Base-by-base conservation (phyloP, 64 coral and sea anemone species). In the Dendrophyllia cribrosa region DNA sequence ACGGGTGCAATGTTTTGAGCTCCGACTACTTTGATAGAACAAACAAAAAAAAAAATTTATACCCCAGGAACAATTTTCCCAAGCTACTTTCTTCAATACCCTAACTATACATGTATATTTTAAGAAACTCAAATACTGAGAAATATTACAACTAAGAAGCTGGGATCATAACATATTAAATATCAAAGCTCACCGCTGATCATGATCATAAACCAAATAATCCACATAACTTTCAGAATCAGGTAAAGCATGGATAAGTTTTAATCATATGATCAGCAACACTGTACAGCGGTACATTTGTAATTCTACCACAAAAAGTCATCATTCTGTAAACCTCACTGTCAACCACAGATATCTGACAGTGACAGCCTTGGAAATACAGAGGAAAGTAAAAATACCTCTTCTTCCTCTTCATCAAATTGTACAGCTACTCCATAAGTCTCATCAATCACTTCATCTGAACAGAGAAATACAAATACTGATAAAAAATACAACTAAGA, bases 381-480 rank as follows among this genome's bases (percentile, higher is more conserved):
- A 10, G 15, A 26, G 43, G 21, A 21, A 25, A 10, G 13, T 5
- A 4, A 48, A 53, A 45, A 70, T 91, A 94, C 95, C 88, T 96
- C 97, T 73, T 99, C 97, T 46, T 99, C 97, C 63, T 99, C 97
- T 51, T 99, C 97, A 80, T 99, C 97, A 99, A 99, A 99, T 61
- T 99, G 97, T 6, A 99, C 97, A 80, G 97, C 97, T 51, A 99
- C 97, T 69, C 97, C 97, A 94, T 99, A 99, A 4, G 97, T 99
- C 78, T 99, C 97, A 81, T 99, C 97, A 79, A 99, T 99, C 13
- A 99, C 86, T 74, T 99, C 97, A 94, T 99, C 97, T 99, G 59
- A 56, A 66, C 21, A 77, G 11, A 79, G 1, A 51, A 19, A 22
- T 0, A 77, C 26, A 65, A 64, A 4, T 65, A 22, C 45, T 47